phyloP scores from a whole-genome alignment of 2,797 vertebrate species.

The Microctenopoma stevenorrisi region DNA sequence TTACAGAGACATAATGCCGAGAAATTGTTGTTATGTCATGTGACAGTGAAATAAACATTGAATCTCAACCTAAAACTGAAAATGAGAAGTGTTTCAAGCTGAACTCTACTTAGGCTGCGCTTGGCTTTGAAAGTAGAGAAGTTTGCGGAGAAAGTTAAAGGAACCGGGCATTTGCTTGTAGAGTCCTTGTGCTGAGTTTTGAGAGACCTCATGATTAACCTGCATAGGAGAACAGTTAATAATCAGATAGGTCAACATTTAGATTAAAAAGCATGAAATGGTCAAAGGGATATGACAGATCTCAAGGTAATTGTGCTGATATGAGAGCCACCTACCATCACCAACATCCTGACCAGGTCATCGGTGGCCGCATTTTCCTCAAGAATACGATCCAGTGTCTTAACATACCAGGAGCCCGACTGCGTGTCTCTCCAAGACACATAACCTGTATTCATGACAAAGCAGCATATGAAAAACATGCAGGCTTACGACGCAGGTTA shows the following conservation, averaged over 20 bases:
- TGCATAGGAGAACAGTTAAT: conserved; percentile 66
- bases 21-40: not conserved
- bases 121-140: conserved; percentile 83
- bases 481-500: not conserved
- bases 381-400: conserved; percentile 86
- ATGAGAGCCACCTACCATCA: conserved; percentile 81
- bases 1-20: not conserved
- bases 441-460: conserved; percentile 83
- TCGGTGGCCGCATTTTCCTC: conserved; percentile 75
- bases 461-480: not conserved
- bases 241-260: not conserved
- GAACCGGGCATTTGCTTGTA: conserved; percentile 96
- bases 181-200: conserved; percentile 85
- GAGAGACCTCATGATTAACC: conserved; percentile 89
- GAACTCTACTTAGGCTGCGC: not conserved
- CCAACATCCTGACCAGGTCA: conserved; percentile 88
- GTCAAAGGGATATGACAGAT: accelerated
- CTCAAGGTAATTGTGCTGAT: not conserved
- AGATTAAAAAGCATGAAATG: not conserved
- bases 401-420: conserved; percentile 92
- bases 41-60: not conserved
- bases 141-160: conserved; percentile 95
- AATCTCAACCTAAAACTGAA: not conserved
- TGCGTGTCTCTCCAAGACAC: conserved; percentile 91
- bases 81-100: not conserved